Percentiles rank a stretch among this genome's conserved stretches.
These are phyloP conservation scores for Platycheirus rosarum DNA, from an alignment of 2,888 invertebrate genomes.

Conservation along the genomic window DNA sequence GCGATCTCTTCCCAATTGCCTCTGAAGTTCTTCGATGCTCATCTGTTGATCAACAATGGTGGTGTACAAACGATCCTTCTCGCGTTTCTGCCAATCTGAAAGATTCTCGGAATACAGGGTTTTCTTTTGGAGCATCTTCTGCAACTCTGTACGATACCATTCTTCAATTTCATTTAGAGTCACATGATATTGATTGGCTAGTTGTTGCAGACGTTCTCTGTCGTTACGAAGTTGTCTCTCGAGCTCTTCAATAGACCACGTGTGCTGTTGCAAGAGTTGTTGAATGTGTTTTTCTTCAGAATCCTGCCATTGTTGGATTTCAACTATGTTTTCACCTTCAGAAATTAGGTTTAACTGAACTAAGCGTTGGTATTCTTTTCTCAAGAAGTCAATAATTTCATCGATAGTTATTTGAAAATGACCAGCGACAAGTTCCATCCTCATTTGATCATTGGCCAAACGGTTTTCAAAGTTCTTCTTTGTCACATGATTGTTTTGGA, in stretches of 20 bases:
- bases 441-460: conserved; percentile 75
- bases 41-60: conserved; percentile 75
- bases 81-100: conserved; percentile 78
- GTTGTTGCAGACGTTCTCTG: conserved; percentile 76
- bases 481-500: conserved; percentile 76
- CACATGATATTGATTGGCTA: conserved; percentile 77
- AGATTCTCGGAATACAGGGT: conserved; percentile 76
- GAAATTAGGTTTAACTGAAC: conserved; percentile 76
- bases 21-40: conserved; percentile 76
- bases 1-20: conserved; percentile 75
- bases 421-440: conserved; percentile 77
- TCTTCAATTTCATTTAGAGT: conserved; percentile 77
- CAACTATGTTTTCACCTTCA: conserved; percentile 55
- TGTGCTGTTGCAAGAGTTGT: conserved; percentile 77
- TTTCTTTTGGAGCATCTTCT: conserved; percentile 76
- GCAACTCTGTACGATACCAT: conserved; percentile 79
- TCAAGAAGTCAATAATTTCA: conserved; percentile 78
- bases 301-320: conserved; percentile 78
- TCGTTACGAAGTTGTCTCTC: conserved; percentile 77
- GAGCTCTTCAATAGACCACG: conserved; percentile 80
- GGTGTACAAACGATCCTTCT: conserved; percentile 78
- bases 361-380: conserved; percentile 76
- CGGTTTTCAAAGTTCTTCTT: conserved; percentile 78
- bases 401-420: conserved; percentile 78
- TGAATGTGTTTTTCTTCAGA: conserved; percentile 78